Percentiles rank a stretch among this genome's conserved stretches.
Evolutionary conservation across 2,113 vertebrate genomes (phyloP).

Genomic region (Xiphophorus hellerii): DNA sequence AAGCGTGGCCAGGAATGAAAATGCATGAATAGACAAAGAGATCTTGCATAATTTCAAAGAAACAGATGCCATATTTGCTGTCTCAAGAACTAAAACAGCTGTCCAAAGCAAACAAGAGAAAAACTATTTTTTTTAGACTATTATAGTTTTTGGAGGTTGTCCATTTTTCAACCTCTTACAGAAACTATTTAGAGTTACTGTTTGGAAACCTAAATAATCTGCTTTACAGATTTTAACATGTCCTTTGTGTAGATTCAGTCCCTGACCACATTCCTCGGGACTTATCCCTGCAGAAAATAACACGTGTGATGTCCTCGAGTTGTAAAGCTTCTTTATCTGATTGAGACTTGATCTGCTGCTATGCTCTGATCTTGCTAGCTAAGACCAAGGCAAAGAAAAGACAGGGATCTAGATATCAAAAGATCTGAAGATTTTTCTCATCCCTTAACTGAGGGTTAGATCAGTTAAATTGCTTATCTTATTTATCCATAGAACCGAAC

Average conservation of each 20-base stretch:
- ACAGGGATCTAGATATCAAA: constrained; percentile 34
- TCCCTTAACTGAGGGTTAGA: neutral
- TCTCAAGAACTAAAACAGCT: neutral
- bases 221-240: constrained; percentile 3
- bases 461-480: neutral
- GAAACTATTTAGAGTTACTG: neutral
- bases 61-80: constrained; percentile 8
- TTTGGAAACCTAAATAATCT: neutral
- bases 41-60: constrained; percentile 9
- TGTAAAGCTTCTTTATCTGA: constrained; percentile 53
- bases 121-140: neutral
- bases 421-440: constrained; percentile 6
- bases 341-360: constrained; percentile 45
- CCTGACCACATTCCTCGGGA: constrained; percentile 23
- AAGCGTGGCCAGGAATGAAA: constrained; percentile 23
- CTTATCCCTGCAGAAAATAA: constrained; percentile 31
- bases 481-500: neutral
- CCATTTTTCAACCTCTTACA: neutral
- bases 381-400: constrained; percentile 39
- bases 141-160: neutral
- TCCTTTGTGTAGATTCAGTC: constrained; percentile 29
- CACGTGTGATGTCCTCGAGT: constrained; percentile 25
- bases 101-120: neutral
- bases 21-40: constrained; percentile 7
- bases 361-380: constrained; percentile 45